Evolutionary conservation across 2,888 invertebrate genomes (phyloP).

Genomic region (Blera fallax): DNA sequence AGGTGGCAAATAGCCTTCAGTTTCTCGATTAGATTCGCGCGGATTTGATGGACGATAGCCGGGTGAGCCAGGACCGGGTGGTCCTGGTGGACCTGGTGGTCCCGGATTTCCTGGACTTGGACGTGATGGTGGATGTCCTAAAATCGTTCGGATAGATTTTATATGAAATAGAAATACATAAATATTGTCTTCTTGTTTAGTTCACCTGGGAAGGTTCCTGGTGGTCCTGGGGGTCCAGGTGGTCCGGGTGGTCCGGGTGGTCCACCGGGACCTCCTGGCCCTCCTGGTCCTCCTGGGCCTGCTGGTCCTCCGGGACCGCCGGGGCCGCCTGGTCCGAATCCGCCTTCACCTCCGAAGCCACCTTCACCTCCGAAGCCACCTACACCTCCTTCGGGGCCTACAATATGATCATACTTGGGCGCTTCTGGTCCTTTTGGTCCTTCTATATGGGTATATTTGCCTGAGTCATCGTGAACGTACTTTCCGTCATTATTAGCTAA

Average conservation of each 20-base stretch:
- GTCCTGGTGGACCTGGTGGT: slow-evolving; percentile 77
- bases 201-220: slow-evolving; percentile 73
- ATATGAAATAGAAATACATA: not conserved
- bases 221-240: slow-evolving; percentile 78
- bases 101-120: slow-evolving; percentile 77
- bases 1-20: slow-evolving; percentile 79
- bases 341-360: slow-evolving; percentile 74
- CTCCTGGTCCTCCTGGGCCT: slow-evolving; percentile 76
- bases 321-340: slow-evolving; percentile 76
- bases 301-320: slow-evolving; percentile 77
- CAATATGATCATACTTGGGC: slow-evolving; percentile 78
- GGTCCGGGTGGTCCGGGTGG: slow-evolving; percentile 76
- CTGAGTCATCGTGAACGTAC: slow-evolving; percentile 80
- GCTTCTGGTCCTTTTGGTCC: slow-evolving; percentile 81
- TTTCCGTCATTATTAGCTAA: slow-evolving; percentile 75
- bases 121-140: slow-evolving; percentile 81
- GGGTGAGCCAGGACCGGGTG: slow-evolving; percentile 75
- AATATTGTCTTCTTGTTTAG: not conserved
- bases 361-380: slow-evolving; percentile 78
- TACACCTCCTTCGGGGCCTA: slow-evolving; percentile 78
- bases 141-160: not conserved
- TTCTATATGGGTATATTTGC: slow-evolving; percentile 80
- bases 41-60: slow-evolving; percentile 75
- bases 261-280: slow-evolving; percentile 76
- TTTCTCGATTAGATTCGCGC: slow-evolving; percentile 77